These are phyloP conservation scores for Cnemophilus loriae DNA, from an alignment of 2,113 vertebrate genomes.

Conservation along the genomic window DNA sequence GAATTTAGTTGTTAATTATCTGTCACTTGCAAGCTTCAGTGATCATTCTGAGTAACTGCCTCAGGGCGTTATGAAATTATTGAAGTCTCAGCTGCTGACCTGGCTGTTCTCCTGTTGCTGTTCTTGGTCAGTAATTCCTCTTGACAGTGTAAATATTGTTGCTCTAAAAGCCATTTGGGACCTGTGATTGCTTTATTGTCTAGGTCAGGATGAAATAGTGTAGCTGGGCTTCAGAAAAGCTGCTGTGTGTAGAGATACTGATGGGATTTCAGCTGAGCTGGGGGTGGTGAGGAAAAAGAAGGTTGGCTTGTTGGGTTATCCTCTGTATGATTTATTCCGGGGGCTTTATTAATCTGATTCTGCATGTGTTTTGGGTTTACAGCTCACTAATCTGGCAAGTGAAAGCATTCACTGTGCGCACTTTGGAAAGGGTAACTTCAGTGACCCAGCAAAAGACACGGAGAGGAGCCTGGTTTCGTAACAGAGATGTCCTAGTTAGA, in stretches of 20 bases:
- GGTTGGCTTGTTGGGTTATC: background rate
- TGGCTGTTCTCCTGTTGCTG: conserved; percentile 10
- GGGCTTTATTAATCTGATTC: background rate
- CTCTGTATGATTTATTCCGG: background rate
- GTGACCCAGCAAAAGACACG: background rate
- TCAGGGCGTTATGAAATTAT: background rate
- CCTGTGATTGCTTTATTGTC: background rate
- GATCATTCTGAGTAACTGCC: conserved; percentile 1
- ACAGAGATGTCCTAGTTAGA: conserved; percentile 1
- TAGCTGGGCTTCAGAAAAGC: background rate
- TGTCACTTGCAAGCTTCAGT: conserved; percentile 28
- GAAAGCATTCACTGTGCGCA: background rate
- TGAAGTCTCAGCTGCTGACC: conserved; percentile 42
- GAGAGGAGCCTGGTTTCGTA: background rate
- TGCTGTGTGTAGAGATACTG: background rate
- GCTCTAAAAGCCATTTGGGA: background rate
- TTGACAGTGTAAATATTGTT: conserved; percentile 24
- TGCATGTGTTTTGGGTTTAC: background rate
- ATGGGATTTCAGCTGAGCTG: background rate
- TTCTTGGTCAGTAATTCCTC: conserved; percentile 13
- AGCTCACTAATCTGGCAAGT: background rate
- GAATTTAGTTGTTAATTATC: conserved; percentile 29
- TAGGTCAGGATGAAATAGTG: background rate
- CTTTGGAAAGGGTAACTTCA: background rate
- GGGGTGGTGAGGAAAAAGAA: background rate